These are phyloP conservation scores for Cheilinus undulatus DNA, from an alignment of 2,113 vertebrate genomes.

Conservation along the genomic window DNA sequence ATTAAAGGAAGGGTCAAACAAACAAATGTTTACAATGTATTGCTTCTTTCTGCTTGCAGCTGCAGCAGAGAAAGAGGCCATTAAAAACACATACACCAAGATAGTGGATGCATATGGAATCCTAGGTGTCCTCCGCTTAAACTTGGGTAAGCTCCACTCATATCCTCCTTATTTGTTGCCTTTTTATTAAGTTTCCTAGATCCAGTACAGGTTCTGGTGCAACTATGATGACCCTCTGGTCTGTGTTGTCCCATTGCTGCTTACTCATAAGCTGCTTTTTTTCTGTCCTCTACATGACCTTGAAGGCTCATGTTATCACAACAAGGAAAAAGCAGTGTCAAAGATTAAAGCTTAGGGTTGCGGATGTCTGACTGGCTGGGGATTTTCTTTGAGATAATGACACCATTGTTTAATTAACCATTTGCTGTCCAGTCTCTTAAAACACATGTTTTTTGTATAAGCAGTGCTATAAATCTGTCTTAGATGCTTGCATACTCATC, in stretches of 20 bases:
- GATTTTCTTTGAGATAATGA: not conserved
- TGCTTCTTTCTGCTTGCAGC: conserved; percentile 73
- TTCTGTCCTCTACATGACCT: conserved; percentile 54
- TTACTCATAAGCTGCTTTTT: conserved; percentile 61
- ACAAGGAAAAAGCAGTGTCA: conserved; percentile 39
- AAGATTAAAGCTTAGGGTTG: conserved; percentile 55
- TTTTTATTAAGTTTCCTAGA: not conserved
- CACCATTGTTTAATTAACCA: conserved; percentile 2
- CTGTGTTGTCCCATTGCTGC: conserved; percentile 21
- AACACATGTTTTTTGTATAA: not conserved
- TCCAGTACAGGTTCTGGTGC: conserved; percentile 7
- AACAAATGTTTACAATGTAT: conserved; percentile 4
- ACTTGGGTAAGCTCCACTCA: conserved; percentile 90
- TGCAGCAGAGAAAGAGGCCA: conserved; percentile 95
- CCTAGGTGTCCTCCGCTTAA: conserved; percentile 93
- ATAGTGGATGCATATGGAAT: conserved; percentile 97
- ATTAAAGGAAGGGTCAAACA: not conserved
- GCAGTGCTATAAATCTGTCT: not conserved
- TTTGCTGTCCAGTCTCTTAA: conserved; percentile 14
- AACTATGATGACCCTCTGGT: not conserved
- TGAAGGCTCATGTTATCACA: conserved; percentile 65
- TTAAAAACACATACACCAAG: conserved; percentile 91
- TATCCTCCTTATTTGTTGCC: not conserved
- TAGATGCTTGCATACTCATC: too few species aligned
- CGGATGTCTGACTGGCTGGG: conserved; percentile 23